These are phyloP conservation scores for Hyphantria cunea DNA, from an alignment of 1,140 invertebrate species.

Conservation along the genomic window DNA sequence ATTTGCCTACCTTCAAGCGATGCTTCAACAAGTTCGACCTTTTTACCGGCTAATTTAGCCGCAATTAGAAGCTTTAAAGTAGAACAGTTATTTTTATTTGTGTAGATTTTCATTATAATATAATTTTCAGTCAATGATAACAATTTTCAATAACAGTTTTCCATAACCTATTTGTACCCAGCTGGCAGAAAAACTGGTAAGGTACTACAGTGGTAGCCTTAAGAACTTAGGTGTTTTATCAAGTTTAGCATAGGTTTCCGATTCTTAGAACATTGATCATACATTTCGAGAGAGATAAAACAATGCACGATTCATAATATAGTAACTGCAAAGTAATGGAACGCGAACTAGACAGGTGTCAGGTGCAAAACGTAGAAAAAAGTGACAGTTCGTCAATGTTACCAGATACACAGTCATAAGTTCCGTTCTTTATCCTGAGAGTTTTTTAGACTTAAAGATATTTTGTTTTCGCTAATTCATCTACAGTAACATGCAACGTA, in stretches of 20 bases:
- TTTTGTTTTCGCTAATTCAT: no score
- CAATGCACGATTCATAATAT: no score
- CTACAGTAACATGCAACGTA: no score
- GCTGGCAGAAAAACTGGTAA: conserved; percentile 26
- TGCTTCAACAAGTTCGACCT: conserved; percentile 80
- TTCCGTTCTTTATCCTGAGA: no score
- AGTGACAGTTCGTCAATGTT: no score
- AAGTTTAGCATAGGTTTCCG: not conserved
- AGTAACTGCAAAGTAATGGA: no score
- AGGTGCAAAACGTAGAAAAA: no score
- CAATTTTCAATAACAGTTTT: conserved; percentile 25
- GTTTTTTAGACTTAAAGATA: no score
- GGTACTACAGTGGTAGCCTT: not conserved
- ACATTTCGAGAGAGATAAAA: no score
- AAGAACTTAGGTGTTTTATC: not conserved
- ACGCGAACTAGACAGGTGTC: no score
- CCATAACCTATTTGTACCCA: conserved; percentile 43
- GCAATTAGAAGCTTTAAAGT: conserved; percentile 87
- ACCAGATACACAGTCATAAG: no score
- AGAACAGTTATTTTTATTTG: conserved; percentile 88
- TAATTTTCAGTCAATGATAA: conserved; percentile 27
- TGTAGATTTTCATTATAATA: conserved; percentile 84
- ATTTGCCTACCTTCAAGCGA: conserved; percentile 81
- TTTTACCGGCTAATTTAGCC: conserved; percentile 83
- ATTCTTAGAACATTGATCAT: no score